phyloP scores from a whole-genome alignment of 2,888 invertebrate genomes.

The Polymixis lichenea region DNA sequence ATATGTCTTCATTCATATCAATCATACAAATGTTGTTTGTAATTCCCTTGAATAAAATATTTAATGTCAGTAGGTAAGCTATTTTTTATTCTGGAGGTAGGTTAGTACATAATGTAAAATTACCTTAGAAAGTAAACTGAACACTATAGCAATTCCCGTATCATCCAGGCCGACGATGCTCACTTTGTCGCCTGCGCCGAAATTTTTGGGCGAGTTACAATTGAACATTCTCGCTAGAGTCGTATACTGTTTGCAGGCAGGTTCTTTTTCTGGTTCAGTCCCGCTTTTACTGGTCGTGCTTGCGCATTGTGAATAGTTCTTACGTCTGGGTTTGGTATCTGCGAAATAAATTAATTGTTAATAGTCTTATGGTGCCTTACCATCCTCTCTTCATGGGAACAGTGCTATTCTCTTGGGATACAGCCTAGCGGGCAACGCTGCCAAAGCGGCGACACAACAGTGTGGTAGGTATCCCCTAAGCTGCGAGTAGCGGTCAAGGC shows the following conservation, averaged over 20 bases:
- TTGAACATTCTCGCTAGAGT: constrained; percentile 60
- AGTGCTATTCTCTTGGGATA: too few species aligned
- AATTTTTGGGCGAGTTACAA: constrained; percentile 15
- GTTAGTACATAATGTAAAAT: background rate
- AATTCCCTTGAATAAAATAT: constrained; percentile 58
- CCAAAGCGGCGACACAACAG: too few species aligned
- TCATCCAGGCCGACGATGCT: constrained; percentile 95
- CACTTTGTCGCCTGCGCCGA: constrained; percentile 88
- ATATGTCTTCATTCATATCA: constrained; percentile 93
- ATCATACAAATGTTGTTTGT: constrained; percentile 93
- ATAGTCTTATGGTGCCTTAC: too few species aligned
- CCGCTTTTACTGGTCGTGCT: background rate
- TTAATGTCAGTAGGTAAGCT: background rate
- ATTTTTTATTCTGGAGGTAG: background rate
- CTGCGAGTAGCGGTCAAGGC: too few species aligned
- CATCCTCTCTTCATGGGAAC: background rate
- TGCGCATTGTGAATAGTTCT: constrained; percentile 5
- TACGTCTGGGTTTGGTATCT: constrained; percentile 22
- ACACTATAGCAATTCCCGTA: constrained; percentile 96
- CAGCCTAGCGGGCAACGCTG: too few species aligned
- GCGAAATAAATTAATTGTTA: constrained; percentile 6
- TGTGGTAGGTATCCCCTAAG: too few species aligned
- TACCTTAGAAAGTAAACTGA: constrained; percentile 94
- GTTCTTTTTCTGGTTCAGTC: background rate
- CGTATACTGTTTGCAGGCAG: constrained; percentile 49